These are phyloP conservation scores for Sebastes alutus DNA, from an alignment of 2,797 vertebrate genomes.

Conservation along the genomic window DNA sequence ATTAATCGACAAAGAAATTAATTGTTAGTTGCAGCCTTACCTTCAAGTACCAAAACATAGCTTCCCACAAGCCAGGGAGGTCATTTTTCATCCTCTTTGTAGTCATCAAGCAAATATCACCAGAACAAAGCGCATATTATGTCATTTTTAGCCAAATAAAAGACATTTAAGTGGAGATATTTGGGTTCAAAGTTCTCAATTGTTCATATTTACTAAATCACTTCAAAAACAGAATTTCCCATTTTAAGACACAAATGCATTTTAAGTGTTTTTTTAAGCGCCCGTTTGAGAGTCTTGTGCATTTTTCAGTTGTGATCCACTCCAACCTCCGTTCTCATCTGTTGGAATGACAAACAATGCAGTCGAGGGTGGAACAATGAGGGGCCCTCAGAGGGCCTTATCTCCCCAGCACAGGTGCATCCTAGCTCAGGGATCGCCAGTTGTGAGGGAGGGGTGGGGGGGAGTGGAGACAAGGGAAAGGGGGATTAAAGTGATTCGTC, in stretches of 20 bases:
- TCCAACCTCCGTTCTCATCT: conserved; percentile 74
- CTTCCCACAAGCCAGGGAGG: not conserved
- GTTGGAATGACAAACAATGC: conserved; percentile 86
- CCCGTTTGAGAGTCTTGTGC: conserved; percentile 37
- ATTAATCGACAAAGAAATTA: too few relatives aligned
- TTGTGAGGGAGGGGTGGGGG: conserved; percentile 47
- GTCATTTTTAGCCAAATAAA: conserved; percentile 2
- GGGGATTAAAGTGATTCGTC: conserved; percentile 76
- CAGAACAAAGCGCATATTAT: conserved; percentile 21
- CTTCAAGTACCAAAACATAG: not conserved
- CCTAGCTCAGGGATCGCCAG: conserved; percentile 80
- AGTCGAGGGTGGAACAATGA: conserved; percentile 82
- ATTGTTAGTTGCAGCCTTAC: too few relatives aligned
- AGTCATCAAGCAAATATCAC: not conserved
- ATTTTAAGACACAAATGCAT: conserved; percentile 23
- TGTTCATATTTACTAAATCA: not conserved
- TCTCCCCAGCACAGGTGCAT: conserved; percentile 88
- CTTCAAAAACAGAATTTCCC: conserved; percentile 6
- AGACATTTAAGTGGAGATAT: not conserved
- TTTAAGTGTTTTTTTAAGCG: conserved; percentile 15
- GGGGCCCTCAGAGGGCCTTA: conserved; percentile 82
- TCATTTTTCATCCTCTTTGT: not conserved
- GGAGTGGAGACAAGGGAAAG: conserved; percentile 52
- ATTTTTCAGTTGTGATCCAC: conserved; percentile 71
- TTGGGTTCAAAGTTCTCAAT: not conserved